Evolutionary conservation across 2,797 vertebrate species (phyloP), one percentile per base, ranked within the genome.

Genomic region (Cercopithecus mitis): DNA sequence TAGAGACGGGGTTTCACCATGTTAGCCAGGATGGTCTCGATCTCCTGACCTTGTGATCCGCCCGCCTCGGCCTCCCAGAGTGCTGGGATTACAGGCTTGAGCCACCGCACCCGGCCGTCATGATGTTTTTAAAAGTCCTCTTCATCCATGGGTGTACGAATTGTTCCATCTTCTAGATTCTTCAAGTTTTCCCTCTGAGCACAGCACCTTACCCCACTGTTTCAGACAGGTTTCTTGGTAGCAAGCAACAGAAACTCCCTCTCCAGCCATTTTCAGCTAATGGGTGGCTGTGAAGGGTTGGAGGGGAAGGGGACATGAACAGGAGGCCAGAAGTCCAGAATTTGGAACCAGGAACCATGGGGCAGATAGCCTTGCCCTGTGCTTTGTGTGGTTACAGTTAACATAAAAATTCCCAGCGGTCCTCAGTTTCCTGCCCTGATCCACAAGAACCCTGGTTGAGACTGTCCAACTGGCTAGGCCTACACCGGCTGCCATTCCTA

Each of bases 331-430:
- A 61, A 12, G 57, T 22, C n/a, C 7, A 1, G 70, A 14, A 2
- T 7, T 7, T 1, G 57, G 41, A 15, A 58, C 4, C 7, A 13
- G 45, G 41, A 25, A 2, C 52, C 7, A 0, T 0, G 0, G 0
- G 2, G 36, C 43, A 5, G 36, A 7, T 2, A 0, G 0, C 2
- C 8, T 7, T 1, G 22, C 22, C 55, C 33, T 0, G 0, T 0
- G 82, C 39, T 52, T 19, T 3, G 15, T 3, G 55, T 2, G 5
- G 30, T 24, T 30, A 0, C 7, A 4, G 25, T 10, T 14, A 11
- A 7, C 8, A 1, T 7, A 10, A 14, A 0, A 7, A 7, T 33
- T 33, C 20, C 58, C 24, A n/a, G 5, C 45, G 1, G 15, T 5
- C 47, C 17, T 41, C 1, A 0, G 27, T 1, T 3, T n/a, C 82